Evolutionary conservation across 2,797 vertebrate species (phyloP), one percentile per base, ranked within the genome.

Genomic region (Neosalanx taihuensis): DNA sequence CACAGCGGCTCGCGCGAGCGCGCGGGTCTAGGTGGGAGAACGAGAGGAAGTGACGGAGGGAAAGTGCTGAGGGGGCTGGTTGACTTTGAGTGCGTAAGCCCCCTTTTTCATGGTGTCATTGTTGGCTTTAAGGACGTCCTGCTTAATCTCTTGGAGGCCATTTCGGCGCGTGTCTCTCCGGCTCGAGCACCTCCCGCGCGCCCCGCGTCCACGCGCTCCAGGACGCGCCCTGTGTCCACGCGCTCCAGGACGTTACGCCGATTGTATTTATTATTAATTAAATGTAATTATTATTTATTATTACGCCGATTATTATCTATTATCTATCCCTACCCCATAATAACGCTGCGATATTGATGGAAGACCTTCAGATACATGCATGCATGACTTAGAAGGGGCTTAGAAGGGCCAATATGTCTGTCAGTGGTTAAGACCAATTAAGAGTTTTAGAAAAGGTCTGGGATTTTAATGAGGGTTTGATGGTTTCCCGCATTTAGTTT

Each of bases 71-170:
- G 72, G 87, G 88, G 82, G 77, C 78, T 87, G 84, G 89, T 89
- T 89, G 90, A 90, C 90, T 89, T 90, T 89, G 84, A 91, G 87
- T 79, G 59, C 82, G 79, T 90, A 87, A 90, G 83, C n/a, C 88
- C 89, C 83, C 86, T 90, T 89, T 89, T 91, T 89, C 88, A 89
- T 87, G 87, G 85, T 87, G 88, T 84, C 86, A 88, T 90, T 90
- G 89, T 90, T 90, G 89, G 87, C 88, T 90, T 89, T 89, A 88
- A 88, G 87, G 88, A 89, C 86, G 85, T 87, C 83, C 86, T 81
- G 80, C 85, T 90, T 86, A 89, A 88, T 89, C 80, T 85, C 86
- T 90, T 87, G 81, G 84, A 83, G 86, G 89, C 85, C 69, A 81
- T 86, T 82, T 84, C 85, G 84, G 80, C 80, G 84, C 82, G 77